Evolutionary conservation across 2,888 invertebrate genomes (phyloP).

Genomic region (Trachelus tabidus): DNA sequence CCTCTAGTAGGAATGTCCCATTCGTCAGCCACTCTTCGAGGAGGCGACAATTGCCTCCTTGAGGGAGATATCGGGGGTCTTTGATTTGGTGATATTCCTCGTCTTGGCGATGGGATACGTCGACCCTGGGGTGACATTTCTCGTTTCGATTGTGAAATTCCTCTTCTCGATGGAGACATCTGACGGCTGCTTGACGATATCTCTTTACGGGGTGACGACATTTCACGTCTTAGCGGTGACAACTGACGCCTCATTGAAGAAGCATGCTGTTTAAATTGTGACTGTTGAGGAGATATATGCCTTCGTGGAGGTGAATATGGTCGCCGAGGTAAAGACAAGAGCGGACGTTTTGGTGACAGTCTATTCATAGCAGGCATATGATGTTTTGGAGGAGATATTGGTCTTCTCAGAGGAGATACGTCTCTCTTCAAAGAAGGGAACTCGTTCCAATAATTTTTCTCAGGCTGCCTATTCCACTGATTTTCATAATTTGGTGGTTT

Average conservation of each 20-base stretch:
- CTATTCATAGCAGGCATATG: conserved; percentile 7
- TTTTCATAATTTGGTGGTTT: conserved; percentile 27
- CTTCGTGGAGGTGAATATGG: conserved; percentile 21
- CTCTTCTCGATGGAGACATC: conserved; percentile 18
- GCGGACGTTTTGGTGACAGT: conserved; percentile 26
- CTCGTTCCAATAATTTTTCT: conserved; percentile 16
- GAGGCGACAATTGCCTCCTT: conserved; percentile 25
- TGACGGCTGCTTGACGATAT: conserved; percentile 25
- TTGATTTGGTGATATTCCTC: conserved; percentile 27
- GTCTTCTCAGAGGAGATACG: conserved; percentile 12
- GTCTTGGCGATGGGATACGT: conserved; percentile 34
- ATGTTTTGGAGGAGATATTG: conserved; percentile 12
- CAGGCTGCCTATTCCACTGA: conserved; percentile 30
- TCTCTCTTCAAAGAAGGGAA: conserved; percentile 9
- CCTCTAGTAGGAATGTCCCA: conserved; percentile 61
- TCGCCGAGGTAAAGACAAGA: conserved; percentile 34
- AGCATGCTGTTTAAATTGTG: conserved; percentile 7
- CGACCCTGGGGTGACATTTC: conserved; percentile 39
- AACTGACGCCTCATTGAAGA: conserved; percentile 13
- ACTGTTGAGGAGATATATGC: conserved; percentile 16
- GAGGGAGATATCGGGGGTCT: conserved; percentile 24
- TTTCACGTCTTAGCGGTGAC: conserved; percentile 16
- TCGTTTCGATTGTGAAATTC: conserved; percentile 18
- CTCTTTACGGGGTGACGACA: conserved; percentile 22
- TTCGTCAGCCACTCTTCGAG: conserved; percentile 49